Conservation (phyloP, 35 echinoderm and acorn worm genomes). For the Acanthaster planci region DNA sequence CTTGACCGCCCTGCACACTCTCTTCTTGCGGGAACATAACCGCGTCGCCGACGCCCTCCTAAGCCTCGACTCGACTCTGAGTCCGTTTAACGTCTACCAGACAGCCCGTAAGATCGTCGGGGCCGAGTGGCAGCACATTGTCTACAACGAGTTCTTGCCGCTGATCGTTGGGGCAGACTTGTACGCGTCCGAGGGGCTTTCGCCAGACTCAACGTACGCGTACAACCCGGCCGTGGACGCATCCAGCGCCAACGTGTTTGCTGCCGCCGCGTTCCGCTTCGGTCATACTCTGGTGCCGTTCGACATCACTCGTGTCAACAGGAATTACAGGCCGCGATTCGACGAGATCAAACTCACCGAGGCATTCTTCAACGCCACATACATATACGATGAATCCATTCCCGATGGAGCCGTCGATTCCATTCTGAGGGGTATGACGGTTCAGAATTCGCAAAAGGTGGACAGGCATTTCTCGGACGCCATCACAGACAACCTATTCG, state of each 20-base stretch:
- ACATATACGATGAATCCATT: conserved; percentile 55
- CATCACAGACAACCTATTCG: conserved; percentile 66
- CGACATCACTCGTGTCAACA: conserved; percentile 12
- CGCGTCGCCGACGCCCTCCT: conserved; percentile 44
- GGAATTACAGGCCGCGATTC: not conserved
- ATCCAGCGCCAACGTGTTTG: conserved; percentile 60
- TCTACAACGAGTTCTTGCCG: conserved; percentile 78
- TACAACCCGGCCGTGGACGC: conserved; percentile 54
- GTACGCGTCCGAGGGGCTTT: not conserved
- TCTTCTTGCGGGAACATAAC: conserved; percentile 86
- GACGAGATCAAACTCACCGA: conserved; percentile 24
- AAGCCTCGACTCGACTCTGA: conserved; percentile 53
- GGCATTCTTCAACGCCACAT: conserved; percentile 87
- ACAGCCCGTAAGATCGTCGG: conserved; percentile 72
- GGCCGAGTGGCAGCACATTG: conserved; percentile 73
- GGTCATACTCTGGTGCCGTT: conserved; percentile 80
- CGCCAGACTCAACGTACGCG: conserved; percentile 10
- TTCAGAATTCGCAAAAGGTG: conserved; percentile 44
- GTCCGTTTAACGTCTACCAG: conserved; percentile 64
- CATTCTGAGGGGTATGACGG: conserved; percentile 67
- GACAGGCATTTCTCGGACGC: conserved; percentile 59
- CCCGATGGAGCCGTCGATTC: conserved; percentile 80
- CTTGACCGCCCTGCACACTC: conserved; percentile 72
- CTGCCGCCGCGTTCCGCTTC: conserved; percentile 68
- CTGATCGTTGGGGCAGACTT: conserved; percentile 49